These are phyloP conservation scores for Crocodylus rhombifer DNA, from an alignment of 2,797 vertebrate species.

Conservation along the genomic window DNA sequence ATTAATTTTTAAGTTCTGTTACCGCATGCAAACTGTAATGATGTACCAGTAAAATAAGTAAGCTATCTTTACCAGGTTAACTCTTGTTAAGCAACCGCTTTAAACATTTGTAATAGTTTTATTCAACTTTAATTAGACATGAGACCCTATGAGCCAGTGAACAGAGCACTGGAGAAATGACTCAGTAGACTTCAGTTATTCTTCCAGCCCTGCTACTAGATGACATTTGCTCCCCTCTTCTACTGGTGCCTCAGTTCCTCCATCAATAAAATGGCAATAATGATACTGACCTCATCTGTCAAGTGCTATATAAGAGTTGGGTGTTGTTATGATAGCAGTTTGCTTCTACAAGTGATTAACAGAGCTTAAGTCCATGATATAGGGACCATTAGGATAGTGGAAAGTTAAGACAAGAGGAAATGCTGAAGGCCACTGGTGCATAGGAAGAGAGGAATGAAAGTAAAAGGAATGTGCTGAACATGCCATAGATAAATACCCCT, in stretches of 20 bases:
- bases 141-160: background rate
- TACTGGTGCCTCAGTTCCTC: background rate
- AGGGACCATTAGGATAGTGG: no score
- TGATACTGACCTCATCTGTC: background rate
- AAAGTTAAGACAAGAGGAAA: no score
- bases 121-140: background rate
- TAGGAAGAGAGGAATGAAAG: no score
- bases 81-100: accelerated
- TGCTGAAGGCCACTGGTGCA: no score
- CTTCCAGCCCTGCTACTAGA: background rate
- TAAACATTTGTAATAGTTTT: background rate
- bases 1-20: background rate
- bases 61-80: accelerated
- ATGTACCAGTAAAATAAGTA: accelerated
- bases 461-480: no score
- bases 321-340: background rate
- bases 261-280: background rate
- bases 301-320: background rate
- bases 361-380: background rate
- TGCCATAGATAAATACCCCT: no score
- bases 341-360: background rate
- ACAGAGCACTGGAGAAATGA: background rate
- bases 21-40: background rate
- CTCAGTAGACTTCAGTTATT: background rate
- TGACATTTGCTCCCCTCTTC: background rate